These are phyloP conservation scores for Potorous gilbertii DNA, from an alignment of 2,797 vertebrate species.

Conservation along the genomic window DNA sequence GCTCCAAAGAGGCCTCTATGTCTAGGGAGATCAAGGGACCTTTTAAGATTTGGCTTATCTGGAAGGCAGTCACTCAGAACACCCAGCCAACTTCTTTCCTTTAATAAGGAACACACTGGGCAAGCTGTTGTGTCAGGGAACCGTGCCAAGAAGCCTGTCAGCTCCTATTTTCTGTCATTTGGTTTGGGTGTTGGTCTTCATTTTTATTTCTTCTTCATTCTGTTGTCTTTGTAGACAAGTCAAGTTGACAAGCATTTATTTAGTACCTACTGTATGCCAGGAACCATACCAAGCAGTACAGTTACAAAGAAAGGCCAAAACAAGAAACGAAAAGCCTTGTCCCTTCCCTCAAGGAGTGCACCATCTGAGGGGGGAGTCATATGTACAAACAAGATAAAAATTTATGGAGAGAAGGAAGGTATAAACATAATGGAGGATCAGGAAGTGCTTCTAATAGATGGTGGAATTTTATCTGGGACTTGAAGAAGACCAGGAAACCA, in stretches of 20 bases:
- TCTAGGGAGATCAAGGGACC: conserved; percentile 54
- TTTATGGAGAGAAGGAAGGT: neutral
- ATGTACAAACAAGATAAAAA: neutral
- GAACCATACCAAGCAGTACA: neutral
- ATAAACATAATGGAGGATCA: neutral
- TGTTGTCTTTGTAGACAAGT: conserved; percentile 31
- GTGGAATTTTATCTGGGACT: neutral
- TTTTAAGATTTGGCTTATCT: conserved; percentile 70
- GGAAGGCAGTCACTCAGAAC: conserved; percentile 62
- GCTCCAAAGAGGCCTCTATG: conserved; percentile 34
- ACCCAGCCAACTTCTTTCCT: conserved; percentile 42
- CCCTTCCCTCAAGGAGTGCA: neutral
- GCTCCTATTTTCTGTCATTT: conserved; percentile 47
- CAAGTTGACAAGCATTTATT: neutral
- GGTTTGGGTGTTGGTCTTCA: conserved; percentile 29
- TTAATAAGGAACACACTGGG: conserved; percentile 38
- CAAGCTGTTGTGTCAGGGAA: conserved; percentile 74
- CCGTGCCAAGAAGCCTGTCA: conserved; percentile 69
- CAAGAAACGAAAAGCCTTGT: neutral
- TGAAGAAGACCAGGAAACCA: neutral
- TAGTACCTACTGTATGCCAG: neutral
- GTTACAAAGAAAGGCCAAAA: neutral
- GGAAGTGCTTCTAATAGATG: neutral
- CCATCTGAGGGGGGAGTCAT: neutral
- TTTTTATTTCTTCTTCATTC: neutral